These are phyloP conservation scores for Lepilemur septentrionalis DNA, from an alignment of 2,797 vertebrate genomes.

Conservation along the genomic window DNA sequence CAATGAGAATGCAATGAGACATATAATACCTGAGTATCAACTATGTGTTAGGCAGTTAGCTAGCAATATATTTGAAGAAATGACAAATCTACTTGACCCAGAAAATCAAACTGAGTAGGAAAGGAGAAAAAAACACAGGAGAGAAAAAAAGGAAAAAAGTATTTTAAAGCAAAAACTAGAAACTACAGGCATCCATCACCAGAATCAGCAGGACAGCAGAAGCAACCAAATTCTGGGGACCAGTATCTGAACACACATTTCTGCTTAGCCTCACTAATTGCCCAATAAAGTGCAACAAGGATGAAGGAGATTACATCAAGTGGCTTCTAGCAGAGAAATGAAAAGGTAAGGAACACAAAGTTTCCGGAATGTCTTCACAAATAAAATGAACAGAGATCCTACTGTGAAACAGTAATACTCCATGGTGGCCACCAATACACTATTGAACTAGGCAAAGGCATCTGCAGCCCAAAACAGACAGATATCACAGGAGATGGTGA, in stretches of 20 bases:
- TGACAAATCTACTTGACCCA: conserved; percentile 45
- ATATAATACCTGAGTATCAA: not conserved
- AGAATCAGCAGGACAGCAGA: not conserved
- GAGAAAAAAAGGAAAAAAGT: not conserved
- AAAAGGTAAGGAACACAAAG: not conserved
- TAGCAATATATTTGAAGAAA: conserved; percentile 2
- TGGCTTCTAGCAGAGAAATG: not conserved
- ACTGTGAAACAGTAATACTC: not conserved
- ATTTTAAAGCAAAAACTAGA: conserved; percentile 34
- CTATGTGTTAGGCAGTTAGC: not conserved
- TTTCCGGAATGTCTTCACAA: not conserved
- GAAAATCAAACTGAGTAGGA: conserved; percentile 35
- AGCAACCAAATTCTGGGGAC: not conserved
- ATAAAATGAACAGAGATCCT: not conserved
- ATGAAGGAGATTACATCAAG: not conserved
- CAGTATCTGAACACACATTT: not conserved
- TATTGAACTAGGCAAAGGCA: not conserved
- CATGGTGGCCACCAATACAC: not conserved
- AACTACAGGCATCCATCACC: not conserved
- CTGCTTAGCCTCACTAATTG: not conserved
- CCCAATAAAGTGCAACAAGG: not conserved
- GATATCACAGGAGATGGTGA: not conserved
- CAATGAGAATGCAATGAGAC: not conserved
- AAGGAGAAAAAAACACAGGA: not conserved
- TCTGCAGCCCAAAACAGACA: not conserved